Percentiles rank a stretch among this genome's conserved stretches.
Evolutionary conservation across 2,888 invertebrate species (phyloP).

Genomic region (Meloe dianella): DNA sequence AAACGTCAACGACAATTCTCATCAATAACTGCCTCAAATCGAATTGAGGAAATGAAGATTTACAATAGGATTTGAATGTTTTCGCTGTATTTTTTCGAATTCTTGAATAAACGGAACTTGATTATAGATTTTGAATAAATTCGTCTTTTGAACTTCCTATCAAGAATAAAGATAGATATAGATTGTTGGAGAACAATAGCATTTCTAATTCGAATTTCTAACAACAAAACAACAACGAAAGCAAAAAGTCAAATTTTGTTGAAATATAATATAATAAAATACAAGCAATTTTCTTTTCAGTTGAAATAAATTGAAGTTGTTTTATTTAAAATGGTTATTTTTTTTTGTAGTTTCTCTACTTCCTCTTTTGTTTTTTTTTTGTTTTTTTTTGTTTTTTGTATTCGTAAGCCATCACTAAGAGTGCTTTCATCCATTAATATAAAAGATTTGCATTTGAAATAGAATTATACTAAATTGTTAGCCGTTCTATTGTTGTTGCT

Average conservation of each 20-base stretch:
- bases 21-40: neutral
- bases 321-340: constrained; percentile 13
- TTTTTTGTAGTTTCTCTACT: neutral
- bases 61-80: neutral
- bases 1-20: neutral
- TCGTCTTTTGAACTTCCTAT: neutral
- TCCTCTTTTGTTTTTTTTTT: too few species aligned
- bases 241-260: neutral
- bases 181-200: neutral
- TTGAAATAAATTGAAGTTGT: constrained; percentile 5
- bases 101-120: too few species aligned
- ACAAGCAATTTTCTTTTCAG: constrained; percentile 13
- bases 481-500: too few species aligned
- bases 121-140: neutral
- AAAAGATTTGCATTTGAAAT: constrained; percentile 8
- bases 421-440: constrained; percentile 6
- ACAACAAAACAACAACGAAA: neutral
- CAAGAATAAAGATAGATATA: neutral
- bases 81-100: too few species aligned
- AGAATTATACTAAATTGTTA: neutral
- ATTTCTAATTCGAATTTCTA: constrained; percentile 4
- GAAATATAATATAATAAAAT: neutral
- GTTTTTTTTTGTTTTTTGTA: neutral
- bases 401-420: neutral
- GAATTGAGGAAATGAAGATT: neutral